Percentiles rank a stretch among this genome's conserved stretches.
These are phyloP conservation scores for Zoroaster sp. DNA, from an alignment of 53 echinoderm and acorn worm genomes.

Conservation along the genomic window DNA sequence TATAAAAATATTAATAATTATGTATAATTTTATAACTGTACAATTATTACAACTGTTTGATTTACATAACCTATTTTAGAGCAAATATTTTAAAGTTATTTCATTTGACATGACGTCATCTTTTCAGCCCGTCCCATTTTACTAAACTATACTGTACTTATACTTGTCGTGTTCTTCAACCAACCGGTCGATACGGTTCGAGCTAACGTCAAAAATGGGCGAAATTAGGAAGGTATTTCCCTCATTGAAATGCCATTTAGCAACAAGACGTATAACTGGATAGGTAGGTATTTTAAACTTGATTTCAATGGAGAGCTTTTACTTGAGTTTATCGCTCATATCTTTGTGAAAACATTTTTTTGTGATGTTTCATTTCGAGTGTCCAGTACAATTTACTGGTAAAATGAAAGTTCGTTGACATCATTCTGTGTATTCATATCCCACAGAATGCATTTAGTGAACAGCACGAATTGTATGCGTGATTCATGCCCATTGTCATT, in stretches of 20 bases:
- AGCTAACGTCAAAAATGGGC: constrained; percentile 13
- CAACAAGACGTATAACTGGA: neutral
- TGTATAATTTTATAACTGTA: neutral
- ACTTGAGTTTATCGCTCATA: no score
- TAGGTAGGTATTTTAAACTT: neutral
- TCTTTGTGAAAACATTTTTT: no score
- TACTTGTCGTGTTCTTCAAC: no score
- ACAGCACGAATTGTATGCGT: no score
- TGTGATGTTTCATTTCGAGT: neutral
- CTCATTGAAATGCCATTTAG: neutral
- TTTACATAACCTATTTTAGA: neutral
- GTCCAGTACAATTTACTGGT: neutral
- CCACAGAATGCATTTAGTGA: no score
- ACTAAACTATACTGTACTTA: no score
- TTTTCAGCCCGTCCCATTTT: neutral
- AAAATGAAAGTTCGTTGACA: neutral
- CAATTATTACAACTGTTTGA: neutral
- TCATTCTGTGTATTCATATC: neutral
- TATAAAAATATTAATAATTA: neutral
- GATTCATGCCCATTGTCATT: no score
- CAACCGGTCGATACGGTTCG: neutral
- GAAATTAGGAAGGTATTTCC: neutral
- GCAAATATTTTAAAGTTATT: neutral
- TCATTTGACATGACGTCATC: constrained; percentile 28
- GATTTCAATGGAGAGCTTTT: no score